Conservation (phyloP, 2,797 vertebrate species). For the Betta splendens region DNA sequence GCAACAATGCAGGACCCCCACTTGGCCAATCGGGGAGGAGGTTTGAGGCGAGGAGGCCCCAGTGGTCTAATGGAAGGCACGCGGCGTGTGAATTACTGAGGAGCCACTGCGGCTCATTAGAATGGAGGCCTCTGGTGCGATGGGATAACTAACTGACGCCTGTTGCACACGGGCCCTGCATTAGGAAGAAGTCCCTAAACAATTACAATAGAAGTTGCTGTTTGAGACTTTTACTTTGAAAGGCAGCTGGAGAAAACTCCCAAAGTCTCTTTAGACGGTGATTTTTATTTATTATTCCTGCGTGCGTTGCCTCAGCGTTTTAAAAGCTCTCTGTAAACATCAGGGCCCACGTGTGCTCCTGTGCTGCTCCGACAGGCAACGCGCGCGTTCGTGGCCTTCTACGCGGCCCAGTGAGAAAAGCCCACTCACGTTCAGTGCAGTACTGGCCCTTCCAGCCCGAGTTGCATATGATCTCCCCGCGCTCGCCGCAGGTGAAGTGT, state of each 20-base stretch:
- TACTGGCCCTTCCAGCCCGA: slow-evolving; percentile 97
- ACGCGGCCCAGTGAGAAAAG: slow-evolving; percentile 24
- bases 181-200: slow-evolving; percentile 69
- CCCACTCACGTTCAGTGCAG: slow-evolving; percentile 92
- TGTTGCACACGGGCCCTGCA: slow-evolving; percentile 76
- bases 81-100: slow-evolving; percentile 87
- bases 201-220: slow-evolving; percentile 63
- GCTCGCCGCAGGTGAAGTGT: slow-evolving; percentile 96
- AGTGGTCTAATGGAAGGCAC: slow-evolving; percentile 95
- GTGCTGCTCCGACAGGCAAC: slow-evolving; percentile 8
- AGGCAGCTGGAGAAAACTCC: slow-evolving; percentile 33
- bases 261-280: slow-evolving; percentile 3
- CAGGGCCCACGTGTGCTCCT: slow-evolving; percentile 11
- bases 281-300: too few relatives aligned
- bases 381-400: too few relatives aligned
- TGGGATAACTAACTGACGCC: slow-evolving; percentile 82
- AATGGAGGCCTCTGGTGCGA: slow-evolving; percentile 76
- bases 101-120: slow-evolving; percentile 79
- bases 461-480: slow-evolving; percentile 94
- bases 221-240: slow-evolving; percentile 52
- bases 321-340: slow-evolving; percentile 22
- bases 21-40: slow-evolving; percentile 89
- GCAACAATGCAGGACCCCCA: slow-evolving; percentile 90
- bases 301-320: too few relatives aligned
- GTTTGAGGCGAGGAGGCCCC: slow-evolving; percentile 85